Conservation (phyloP, 2,797 vertebrate genomes). For the Benthosema pterotum region DNA sequence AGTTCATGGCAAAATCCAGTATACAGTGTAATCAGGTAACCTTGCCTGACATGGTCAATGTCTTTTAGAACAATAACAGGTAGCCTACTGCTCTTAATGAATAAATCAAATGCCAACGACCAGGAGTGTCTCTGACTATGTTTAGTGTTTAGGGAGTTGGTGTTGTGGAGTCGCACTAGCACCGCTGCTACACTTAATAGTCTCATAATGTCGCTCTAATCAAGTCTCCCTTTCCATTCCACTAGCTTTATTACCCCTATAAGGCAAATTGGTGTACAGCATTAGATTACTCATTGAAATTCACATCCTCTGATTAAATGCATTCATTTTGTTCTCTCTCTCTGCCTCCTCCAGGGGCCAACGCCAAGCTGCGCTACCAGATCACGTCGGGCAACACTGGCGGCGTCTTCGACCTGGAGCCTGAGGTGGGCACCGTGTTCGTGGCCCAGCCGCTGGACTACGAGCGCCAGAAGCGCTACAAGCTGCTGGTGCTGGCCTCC, state of each 20-base stretch:
- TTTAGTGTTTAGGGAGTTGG: neutral
- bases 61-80: no score
- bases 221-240: slow-evolving; percentile 12
- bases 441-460: slow-evolving; percentile 88
- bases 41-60: no score
- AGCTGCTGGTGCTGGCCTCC: slow-evolving; percentile 87
- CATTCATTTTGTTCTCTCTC: no score
- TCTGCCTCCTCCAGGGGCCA: slow-evolving; percentile 82
- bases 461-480: slow-evolving; percentile 86
- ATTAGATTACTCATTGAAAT: slow-evolving; percentile 1
- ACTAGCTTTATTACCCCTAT: neutral
- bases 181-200: slow-evolving; percentile 10
- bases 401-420: slow-evolving; percentile 87
- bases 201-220: slow-evolving; percentile 16
- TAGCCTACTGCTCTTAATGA: no score
- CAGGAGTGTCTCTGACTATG: no score
- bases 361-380: slow-evolving; percentile 90
- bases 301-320: slow-evolving; percentile 19
- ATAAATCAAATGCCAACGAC: no score
- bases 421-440: slow-evolving; percentile 89
- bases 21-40: no score
- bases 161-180: slow-evolving; percentile 2
- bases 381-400: slow-evolving; percentile 88
- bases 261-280: slow-evolving; percentile 8
- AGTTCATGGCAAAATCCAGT: no score